Evolutionary conservation across 2,888 invertebrate genomes (phyloP).

Genomic region (Erebia epiphron): DNA sequence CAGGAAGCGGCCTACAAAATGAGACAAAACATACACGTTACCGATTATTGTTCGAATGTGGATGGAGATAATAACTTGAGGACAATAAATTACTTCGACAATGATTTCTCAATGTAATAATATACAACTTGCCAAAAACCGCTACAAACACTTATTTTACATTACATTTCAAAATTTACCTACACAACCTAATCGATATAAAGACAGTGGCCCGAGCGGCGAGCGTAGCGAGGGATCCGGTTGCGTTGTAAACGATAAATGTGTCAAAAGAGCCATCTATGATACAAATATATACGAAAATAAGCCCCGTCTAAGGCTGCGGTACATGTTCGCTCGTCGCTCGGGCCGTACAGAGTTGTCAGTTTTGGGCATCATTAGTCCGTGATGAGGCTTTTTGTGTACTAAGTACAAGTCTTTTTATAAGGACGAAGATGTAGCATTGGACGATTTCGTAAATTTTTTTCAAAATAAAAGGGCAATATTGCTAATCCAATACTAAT

Average conservation of each 20-base stretch:
- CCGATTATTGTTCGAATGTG: constrained; percentile 77
- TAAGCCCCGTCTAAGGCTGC: constrained; percentile 17
- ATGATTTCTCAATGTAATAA: constrained; percentile 52
- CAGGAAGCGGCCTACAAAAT: no score
- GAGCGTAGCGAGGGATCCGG: constrained; percentile 43
- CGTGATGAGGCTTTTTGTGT: constrained; percentile 62
- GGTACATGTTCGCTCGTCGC: constrained; percentile 48
- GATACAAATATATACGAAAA: constrained; percentile 36
- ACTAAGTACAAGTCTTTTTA: constrained; percentile 80
- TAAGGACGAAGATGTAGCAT: constrained; percentile 79
- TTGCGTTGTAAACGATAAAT: constrained; percentile 28
- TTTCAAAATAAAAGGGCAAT: constrained; percentile 53
- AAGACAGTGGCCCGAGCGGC: constrained; percentile 56
- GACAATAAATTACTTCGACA: constrained; percentile 59
- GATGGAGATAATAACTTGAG: constrained; percentile 77
- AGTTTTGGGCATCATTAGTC: constrained; percentile 52
- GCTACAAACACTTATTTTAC: constrained; percentile 58
- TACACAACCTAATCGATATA: constrained; percentile 71
- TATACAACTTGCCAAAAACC: constrained; percentile 63
- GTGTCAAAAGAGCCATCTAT: constrained; percentile 30
- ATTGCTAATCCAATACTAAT: constrained; percentile 60
- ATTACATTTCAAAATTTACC: constrained; percentile 56
- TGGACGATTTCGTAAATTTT: constrained; percentile 71
- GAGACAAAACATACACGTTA: constrained; percentile 39
- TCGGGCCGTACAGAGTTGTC: constrained; percentile 50